Evolutionary conservation across 2,797 vertebrate species (phyloP).

Genomic region (Sebastes diaconus): DNA sequence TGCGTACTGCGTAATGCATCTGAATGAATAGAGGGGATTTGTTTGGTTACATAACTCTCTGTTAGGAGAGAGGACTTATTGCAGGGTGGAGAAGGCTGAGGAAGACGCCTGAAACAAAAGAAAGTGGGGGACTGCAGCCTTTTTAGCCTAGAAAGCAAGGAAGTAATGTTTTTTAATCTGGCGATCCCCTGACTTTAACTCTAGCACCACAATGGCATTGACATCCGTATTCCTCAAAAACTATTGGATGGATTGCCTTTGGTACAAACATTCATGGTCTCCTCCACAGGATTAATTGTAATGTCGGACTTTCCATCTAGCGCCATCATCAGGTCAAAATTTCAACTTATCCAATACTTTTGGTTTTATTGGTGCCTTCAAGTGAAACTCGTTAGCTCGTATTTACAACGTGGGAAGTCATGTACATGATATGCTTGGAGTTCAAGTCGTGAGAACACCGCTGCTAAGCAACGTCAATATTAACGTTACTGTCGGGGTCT

Average conservation of each 20-base stretch:
- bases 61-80: constrained; percentile 27
- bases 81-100: constrained; percentile 27
- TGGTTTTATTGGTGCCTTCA: too few species aligned
- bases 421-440: too few species aligned
- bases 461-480: too few species aligned
- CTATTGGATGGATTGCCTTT: neutral
- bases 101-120: constrained; percentile 16
- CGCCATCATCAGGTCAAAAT: neutral
- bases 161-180: neutral
- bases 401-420: too few species aligned
- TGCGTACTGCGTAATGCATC: constrained; percentile 45
- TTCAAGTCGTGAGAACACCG: too few species aligned
- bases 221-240: neutral
- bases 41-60: constrained; percentile 61
- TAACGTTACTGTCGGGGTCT: too few species aligned
- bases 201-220: neutral
- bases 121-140: neutral
- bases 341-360: neutral
- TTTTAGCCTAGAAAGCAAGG: neutral
- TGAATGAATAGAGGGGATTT: constrained; percentile 66
- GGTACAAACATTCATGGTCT: neutral
- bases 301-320: neutral
- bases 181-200: neutral
- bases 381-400: neutral
- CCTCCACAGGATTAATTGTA: neutral